These are phyloP conservation scores for Castor canadensis DNA, from an alignment of 2,113 vertebrate genomes.

Conservation along the genomic window DNA sequence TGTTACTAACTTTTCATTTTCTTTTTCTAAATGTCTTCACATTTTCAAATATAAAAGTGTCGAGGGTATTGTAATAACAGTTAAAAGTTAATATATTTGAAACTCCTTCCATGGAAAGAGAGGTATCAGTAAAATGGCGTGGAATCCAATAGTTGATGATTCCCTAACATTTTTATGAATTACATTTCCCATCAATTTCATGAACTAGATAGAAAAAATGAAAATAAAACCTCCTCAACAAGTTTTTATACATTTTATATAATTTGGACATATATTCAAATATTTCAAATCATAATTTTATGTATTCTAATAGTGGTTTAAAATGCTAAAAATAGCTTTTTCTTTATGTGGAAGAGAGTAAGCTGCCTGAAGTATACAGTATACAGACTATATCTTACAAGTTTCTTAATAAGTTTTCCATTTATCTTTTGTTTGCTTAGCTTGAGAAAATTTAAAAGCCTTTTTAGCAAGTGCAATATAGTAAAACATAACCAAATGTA, in stretches of 20 bases:
- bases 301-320: neutral
- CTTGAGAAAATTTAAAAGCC: neutral
- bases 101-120: neutral
- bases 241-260: neutral
- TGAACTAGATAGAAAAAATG: neutral
- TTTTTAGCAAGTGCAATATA: neutral
- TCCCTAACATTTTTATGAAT: neutral
- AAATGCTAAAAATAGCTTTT: neutral
- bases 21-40: neutral
- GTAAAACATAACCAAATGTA: neutral
- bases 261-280: neutral
- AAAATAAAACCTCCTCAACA: neutral
- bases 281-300: neutral
- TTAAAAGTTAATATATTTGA: neutral
- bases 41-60: neutral
- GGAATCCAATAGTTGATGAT: neutral
- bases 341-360: neutral
- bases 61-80: neutral
- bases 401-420: neutral
- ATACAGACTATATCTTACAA: neutral
- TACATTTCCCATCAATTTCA: neutral
- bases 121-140: neutral
- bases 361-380: neutral
- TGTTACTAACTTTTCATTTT: neutral
- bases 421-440: neutral